Percentiles rank a stretch among this genome's conserved stretches.
Evolutionary conservation across 2,888 invertebrate species (phyloP).

Genomic region (Aproaerema taeniolella): DNA sequence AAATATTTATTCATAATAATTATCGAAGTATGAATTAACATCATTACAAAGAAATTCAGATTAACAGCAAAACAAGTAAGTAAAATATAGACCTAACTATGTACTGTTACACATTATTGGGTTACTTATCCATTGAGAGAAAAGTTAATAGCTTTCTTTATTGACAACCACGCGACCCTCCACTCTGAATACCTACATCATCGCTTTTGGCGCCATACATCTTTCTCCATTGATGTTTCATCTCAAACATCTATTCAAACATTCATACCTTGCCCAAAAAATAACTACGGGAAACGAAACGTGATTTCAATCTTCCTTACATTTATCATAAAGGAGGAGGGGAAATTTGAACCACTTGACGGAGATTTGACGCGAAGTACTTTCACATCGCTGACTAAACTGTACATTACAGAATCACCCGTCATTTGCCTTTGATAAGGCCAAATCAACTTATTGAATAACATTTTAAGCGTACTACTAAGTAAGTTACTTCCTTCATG

Average conservation of each 20-base stretch:
- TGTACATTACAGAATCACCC: conserved; percentile 54
- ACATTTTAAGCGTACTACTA: too few relatives aligned
- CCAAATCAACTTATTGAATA: conserved; percentile 45
- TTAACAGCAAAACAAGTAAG: too few relatives aligned
- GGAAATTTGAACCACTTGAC: conserved; percentile 58
- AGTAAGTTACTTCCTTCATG: too few relatives aligned
- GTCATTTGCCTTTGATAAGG: conserved; percentile 54
- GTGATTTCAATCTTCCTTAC: conserved; percentile 58
- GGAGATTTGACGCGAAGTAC: conserved; percentile 57
- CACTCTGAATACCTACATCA: conserved; percentile 21
- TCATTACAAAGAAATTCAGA: too few relatives aligned
- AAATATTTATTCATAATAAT: too few relatives aligned
- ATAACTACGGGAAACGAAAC: conserved; percentile 48
- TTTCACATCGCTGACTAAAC: conserved; percentile 46
- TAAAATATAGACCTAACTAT: too few relatives aligned
- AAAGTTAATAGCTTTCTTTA: conserved; percentile 8
- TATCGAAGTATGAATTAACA: too few relatives aligned
- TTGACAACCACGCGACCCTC: conserved; percentile 13
- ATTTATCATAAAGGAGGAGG: conserved; percentile 52
- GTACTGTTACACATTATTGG: too few relatives aligned
- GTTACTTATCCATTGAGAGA: conserved; percentile 3
- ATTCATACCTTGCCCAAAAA: conserved; percentile 32
- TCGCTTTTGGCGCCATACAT: conserved; percentile 26
- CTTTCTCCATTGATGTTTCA: conserved; percentile 40
- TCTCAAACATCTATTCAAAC: conserved; percentile 38